phyloP scores from a whole-genome alignment of 2,797 vertebrate genomes.

The Clarias laeviceps region DNA sequence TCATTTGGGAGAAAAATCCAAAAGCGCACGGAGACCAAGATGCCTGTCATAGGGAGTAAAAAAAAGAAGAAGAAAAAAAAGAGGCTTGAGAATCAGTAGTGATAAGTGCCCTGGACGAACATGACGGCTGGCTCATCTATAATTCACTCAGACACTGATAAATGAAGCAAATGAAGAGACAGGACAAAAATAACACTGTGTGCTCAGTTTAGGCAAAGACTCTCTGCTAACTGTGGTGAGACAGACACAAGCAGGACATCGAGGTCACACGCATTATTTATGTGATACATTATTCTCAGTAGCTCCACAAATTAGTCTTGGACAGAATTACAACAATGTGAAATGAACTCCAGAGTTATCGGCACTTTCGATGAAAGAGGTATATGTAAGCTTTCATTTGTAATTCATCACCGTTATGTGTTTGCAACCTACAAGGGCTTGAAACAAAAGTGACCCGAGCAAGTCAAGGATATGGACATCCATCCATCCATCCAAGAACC shows the following conservation, averaged over 20 bases:
- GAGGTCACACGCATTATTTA: conserved; percentile 1
- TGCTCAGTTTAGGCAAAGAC: conserved; percentile 11
- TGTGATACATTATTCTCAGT: background rate
- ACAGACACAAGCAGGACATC: conserved; percentile 14
- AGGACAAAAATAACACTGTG: conserved; percentile 57
- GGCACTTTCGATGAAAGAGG: background rate
- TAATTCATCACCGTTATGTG: background rate
- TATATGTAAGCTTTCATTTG: background rate
- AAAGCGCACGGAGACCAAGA: conserved; percentile 47
- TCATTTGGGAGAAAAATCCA: conserved; percentile 52
- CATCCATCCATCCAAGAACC: too few relatives aligned
- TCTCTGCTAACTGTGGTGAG: conserved; percentile 2
- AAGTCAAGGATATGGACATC: background rate
- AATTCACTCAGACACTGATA: conserved; percentile 74
- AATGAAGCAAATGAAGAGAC: conserved; percentile 72
- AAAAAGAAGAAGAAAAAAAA: background rate
- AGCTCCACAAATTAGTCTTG: background rate
- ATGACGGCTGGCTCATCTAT: conserved; percentile 70
- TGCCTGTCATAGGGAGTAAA: conserved; percentile 55
- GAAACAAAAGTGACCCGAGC: background rate
- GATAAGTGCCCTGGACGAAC: conserved; percentile 67
- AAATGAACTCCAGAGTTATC: background rate
- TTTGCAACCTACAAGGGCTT: background rate
- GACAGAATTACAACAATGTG: background rate
- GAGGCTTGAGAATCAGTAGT: conserved; percentile 50